Evolutionary conservation across 1,140 invertebrate genomes (phyloP).

Genomic region (Drosophila tsacasi): DNA sequence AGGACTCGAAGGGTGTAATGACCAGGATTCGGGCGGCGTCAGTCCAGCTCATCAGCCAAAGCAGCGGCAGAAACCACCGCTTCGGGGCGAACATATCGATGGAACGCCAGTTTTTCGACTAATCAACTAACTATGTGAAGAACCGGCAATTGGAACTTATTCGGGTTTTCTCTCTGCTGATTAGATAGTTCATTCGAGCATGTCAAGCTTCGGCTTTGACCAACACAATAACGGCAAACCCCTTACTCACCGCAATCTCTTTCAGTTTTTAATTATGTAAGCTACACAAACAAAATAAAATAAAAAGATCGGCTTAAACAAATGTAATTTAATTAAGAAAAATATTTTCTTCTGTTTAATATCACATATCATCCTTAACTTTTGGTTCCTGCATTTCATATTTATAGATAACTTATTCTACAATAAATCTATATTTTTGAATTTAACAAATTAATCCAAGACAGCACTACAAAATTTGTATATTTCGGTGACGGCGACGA

Average conservation of each 20-base stretch:
- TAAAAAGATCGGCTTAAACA: background rate
- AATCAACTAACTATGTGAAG: background rate
- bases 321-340: background rate
- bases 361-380: background rate
- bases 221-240: background rate
- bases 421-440: too few relatives aligned
- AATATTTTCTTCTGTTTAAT: background rate
- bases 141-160: slow-evolving; percentile 9
- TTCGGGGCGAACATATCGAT: slow-evolving; percentile 17
- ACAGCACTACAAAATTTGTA: background rate
- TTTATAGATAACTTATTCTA: too few relatives aligned
- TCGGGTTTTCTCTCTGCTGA: slow-evolving; percentile 16
- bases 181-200: slow-evolving; percentile 22
- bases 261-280: background rate
- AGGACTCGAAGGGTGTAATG: slow-evolving; percentile 45
- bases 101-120: background rate
- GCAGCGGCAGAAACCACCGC: slow-evolving; percentile 3
- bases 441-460: too few relatives aligned
- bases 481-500: background rate
- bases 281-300: background rate
- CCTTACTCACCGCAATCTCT: background rate
- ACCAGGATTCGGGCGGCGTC: slow-evolving; percentile 26
- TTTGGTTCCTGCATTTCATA: background rate
- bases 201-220: background rate
- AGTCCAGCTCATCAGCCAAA: background rate